Base-by-base conservation (phyloP, 2,797 vertebrate genomes). In the Cryptoprocta ferox region DNA sequence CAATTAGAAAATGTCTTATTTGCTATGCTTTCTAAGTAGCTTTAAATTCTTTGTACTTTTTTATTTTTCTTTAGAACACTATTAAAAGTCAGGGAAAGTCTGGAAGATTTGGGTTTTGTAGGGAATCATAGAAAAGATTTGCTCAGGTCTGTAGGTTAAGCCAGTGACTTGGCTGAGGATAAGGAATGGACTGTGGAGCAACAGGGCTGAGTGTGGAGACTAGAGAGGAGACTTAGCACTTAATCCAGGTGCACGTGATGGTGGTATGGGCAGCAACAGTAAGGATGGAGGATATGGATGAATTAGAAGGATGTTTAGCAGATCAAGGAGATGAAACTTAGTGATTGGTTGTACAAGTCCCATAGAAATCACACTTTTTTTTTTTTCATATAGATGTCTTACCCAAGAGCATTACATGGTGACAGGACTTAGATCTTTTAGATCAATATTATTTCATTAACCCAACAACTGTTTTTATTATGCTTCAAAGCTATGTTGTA, bases 381-480 rank as follows among this genome's bases (percentile, higher is more conserved):
- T 32, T 85, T 15, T 16, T n/a, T 37, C 66, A 75, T 83, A 42
- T 66, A 53, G 37, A 37, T 65, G 1, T 37, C 2, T 92, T 53
- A 66, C 87, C 92, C 3, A 59, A 53, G 37, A 95, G 32, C 32
- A 21, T 91, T 39, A 65, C 18, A 68, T 61, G 81, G 19, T 56
- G 73, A 86, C 1, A 85, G 42, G 18, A 95, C 37, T 91, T 78
- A 50, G 14, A 73, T 59, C 15, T 91, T 71, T 80, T 73, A 75
- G 87, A 75, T 89, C 50, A 75, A 37, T 89, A 80, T 53, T 89
- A 24, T 86, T 73, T 90, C 30, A 94, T 63, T 94, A 94, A 87
- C 12, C n/a, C 37, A 94, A 24, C 13, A 66, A 75, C 32, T 84
- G 2, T 89, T 94, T 94, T 94, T 91, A 59, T 75, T 87, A 68